phyloP scores from a whole-genome alignment of 2,888 invertebrate species.

The Neocrepidodera transversa region DNA sequence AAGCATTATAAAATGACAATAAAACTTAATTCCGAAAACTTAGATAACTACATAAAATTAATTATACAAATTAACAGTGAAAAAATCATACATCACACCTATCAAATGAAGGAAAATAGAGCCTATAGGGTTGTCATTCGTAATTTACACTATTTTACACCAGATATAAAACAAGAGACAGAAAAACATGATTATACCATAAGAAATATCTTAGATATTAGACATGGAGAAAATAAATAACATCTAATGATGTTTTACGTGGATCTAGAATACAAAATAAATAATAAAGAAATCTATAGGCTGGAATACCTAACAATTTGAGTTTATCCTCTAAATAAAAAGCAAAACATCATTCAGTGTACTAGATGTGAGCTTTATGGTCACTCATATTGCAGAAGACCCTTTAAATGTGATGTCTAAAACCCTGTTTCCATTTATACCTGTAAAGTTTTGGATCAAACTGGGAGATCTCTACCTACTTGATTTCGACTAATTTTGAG shows the following conservation, averaged over 20 bases:
- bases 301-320: neutral
- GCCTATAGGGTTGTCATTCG: constrained; percentile 13
- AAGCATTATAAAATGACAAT: neutral
- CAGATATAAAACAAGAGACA: neutral
- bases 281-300: neutral
- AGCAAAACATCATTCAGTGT: constrained; percentile 6
- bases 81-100: constrained; percentile 1
- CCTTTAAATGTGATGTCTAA: constrained; percentile 6
- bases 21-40: neutral
- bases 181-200: neutral
- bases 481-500: too few relatives aligned
- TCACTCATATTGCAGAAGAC: neutral
- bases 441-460: too few relatives aligned
- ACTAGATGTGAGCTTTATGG: constrained; percentile 9
- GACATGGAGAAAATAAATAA: constrained; percentile 1
- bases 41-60: neutral
- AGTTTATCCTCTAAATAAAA: neutral
- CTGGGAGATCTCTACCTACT: too few relatives aligned
- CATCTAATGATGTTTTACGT: neutral
- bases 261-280: neutral
- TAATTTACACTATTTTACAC: neutral
- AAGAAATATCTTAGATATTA: constrained; percentile 1
- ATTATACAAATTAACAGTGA: neutral
- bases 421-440: too few relatives aligned
- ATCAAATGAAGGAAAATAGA: constrained; percentile 1